Base-by-base conservation (phyloP, 2,797 vertebrate genomes). In the Bradypodion ventrale region DNA sequence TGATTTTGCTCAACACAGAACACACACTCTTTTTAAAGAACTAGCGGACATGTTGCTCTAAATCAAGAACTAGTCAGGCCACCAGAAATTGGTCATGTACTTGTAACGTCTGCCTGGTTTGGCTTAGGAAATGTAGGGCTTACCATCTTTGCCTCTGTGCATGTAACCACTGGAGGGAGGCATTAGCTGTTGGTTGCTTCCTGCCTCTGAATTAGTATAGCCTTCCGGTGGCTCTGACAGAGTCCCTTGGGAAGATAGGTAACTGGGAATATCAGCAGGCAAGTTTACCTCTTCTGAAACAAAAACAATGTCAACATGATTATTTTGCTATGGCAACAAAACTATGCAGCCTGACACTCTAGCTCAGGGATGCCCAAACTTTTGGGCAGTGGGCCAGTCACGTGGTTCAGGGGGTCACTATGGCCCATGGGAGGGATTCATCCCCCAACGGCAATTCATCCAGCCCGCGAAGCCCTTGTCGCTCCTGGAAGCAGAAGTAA, bases 181-280 rank as follows among this genome's bases (percentile, higher is more conserved):
- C 98, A 99, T 98, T 27, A 99, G 98, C 83, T 99, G 98, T 94
- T 99, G 98, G 87, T 99, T 98, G 94, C 98, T 99, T 85, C 98
- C 98, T 21, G 98, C 97, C 93, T 99, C 97, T 0, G 97, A 98
- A 95, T 93, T 98, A 85, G 97, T 98, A 87, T 97, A 97, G 78
- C 96, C 97, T 86, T 97, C 97, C 87, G 96, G 96, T 0, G 97
- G 96, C 85, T 97, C 96, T 1, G 97, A 97, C 74, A 97, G 90
- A 0, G 97, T 97, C 91, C 97, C 97, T 66, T 97, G 97, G 70
- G 97, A 97, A 81, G 97, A 97, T 78, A 97, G 90, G 60, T 97
- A 97, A 92, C 97, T 97, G 86, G 97, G 96, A 90, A 97, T 97
- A 86, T 97, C 97, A 44, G 96, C 94, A 74, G 97, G 97, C 78